These are phyloP conservation scores for Polylopha cassiicola DNA, from an alignment of 2,888 invertebrate species.

Conservation along the genomic window DNA sequence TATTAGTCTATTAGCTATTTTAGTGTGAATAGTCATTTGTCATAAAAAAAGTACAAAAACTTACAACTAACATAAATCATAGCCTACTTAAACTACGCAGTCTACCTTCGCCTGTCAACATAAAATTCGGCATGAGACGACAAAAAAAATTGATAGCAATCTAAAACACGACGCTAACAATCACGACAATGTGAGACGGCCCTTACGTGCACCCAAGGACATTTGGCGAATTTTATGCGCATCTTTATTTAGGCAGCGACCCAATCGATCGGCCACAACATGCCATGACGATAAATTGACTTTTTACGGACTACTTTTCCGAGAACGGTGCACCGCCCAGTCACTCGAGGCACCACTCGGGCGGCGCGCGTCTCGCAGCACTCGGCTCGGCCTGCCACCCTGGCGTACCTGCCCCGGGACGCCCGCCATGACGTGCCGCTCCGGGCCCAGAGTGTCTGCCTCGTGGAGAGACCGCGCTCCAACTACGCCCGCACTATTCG, in stretches of 20 bases:
- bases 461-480: conserved; percentile 56
- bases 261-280: conserved; percentile 64
- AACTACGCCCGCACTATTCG: conserved; percentile 52
- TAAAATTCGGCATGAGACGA: too few species aligned
- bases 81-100: too few species aligned
- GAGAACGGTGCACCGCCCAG: conserved; percentile 50
- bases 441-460: conserved; percentile 60
- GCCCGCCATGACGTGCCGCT: conserved; percentile 44
- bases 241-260: conserved; percentile 59
- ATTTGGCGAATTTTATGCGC: conserved; percentile 63
- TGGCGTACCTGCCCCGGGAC: conserved; percentile 42
- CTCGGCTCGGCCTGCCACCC: conserved; percentile 29
- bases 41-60: too few species aligned
- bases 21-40: too few species aligned
- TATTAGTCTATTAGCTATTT: too few species aligned
- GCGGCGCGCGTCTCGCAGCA: conserved; percentile 26
- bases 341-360: conserved; percentile 45
- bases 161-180: conserved; percentile 41
- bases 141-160: conserved; percentile 15
- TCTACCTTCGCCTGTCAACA: too few species aligned
- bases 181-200: conserved; percentile 42
- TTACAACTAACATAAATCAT: too few species aligned
- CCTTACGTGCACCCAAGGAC: conserved; percentile 44
- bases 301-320: conserved; percentile 65
- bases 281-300: conserved; percentile 68